These are phyloP conservation scores for Caenorhabditis sp. DNA, from an alignment of 2,888 invertebrate genomes.

Conservation along the genomic window DNA sequence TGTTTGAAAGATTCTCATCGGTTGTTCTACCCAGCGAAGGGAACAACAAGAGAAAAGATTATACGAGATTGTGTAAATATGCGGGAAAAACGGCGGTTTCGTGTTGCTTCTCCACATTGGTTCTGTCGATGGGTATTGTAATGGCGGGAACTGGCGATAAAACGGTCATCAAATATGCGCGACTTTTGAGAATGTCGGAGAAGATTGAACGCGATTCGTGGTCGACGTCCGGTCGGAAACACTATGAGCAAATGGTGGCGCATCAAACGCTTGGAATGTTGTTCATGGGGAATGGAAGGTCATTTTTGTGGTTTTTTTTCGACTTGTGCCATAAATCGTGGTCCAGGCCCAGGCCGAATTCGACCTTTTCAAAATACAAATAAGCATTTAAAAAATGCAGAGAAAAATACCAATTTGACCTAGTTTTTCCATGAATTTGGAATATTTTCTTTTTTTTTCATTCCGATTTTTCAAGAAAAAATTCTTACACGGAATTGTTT, in stretches of 20 bases:
- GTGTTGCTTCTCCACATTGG: slow-evolving; percentile 14
- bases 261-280: slow-evolving; percentile 92
- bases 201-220: slow-evolving; percentile 25
- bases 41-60: slow-evolving; percentile 5
- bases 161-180: slow-evolving; percentile 23
- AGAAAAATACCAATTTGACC: too few relatives aligned
- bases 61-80: slow-evolving; percentile 14
- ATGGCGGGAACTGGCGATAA: slow-evolving; percentile 34
- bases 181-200: slow-evolving; percentile 18
- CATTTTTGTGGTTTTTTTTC: neutral
- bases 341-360: too few relatives aligned
- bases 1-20: neutral
- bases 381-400: too few relatives aligned
- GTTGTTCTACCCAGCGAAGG: slow-evolving; percentile 27
- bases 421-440: too few relatives aligned
- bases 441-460: too few relatives aligned
- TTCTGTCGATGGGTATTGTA: slow-evolving; percentile 30
- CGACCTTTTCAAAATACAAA: too few relatives aligned
- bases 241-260: slow-evolving; percentile 91
- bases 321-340: too few relatives aligned
- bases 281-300: slow-evolving; percentile 91
- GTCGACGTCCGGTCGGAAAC: slow-evolving; percentile 78
- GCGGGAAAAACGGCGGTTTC: slow-evolving; percentile 19
- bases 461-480: neutral
- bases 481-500: neutral